phyloP scores from a whole-genome alignment of 1,140 invertebrate genomes.

The Limonius californicus region DNA sequence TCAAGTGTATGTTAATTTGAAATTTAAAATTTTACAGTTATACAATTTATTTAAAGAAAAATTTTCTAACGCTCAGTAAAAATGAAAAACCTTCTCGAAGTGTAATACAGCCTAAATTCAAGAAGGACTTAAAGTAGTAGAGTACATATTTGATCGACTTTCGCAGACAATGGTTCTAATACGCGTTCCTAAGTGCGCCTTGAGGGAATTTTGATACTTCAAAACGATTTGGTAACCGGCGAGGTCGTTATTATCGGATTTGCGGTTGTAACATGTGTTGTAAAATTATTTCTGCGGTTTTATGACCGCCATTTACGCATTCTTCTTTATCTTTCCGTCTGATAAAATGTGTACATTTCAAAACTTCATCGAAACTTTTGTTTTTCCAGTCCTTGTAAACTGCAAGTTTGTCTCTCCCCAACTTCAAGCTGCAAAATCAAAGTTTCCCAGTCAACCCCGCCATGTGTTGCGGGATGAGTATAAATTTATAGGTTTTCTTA shows the following conservation, averaged over 20 bases:
- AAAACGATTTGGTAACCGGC: conserved; percentile 20
- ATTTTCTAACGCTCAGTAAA: too few species aligned
- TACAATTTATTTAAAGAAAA: too few species aligned
- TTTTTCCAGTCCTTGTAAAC: too few species aligned
- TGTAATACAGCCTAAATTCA: conserved; percentile 6
- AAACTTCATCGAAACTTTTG: background rate
- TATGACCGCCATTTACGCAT: too few species aligned
- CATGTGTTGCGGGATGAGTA: conserved; percentile 11
- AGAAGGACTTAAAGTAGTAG: conserved; percentile 16
- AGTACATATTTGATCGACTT: conserved; percentile 27
- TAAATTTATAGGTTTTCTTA: conserved; percentile 13
- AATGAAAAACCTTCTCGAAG: too few species aligned
- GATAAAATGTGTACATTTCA: background rate
- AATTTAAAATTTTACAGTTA: too few species aligned
- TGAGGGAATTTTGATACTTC: conserved; percentile 21
- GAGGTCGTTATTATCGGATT: conserved; percentile 20
- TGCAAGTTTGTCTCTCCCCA: background rate
- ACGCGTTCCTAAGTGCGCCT: conserved; percentile 18
- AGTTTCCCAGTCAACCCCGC: background rate
- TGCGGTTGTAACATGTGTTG: conserved; percentile 23
- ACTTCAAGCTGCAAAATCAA: background rate
- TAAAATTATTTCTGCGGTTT: conserved; percentile 3
- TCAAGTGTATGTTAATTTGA: too few species aligned
- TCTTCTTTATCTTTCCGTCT: too few species aligned
- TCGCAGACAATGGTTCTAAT: conserved; percentile 21